Evolutionary conservation across 2,888 invertebrate species (phyloP), one percentile per base, ranked within the genome.

Genomic region (Carterocephalus palaemon): DNA sequence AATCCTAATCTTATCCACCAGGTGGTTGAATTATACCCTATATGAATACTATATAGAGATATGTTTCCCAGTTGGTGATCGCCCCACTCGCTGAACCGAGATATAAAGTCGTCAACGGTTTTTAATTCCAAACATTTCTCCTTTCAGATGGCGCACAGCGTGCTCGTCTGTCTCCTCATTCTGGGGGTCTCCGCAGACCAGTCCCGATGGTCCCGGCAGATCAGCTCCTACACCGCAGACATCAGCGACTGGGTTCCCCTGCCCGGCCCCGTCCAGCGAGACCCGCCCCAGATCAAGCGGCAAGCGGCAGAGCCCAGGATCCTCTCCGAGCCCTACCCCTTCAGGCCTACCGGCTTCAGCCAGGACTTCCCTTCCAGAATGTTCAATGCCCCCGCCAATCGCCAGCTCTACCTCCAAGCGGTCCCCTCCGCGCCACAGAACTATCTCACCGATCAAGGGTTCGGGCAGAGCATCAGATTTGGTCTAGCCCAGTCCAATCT

Each of bases 251-350:
- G 86, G 86, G 78, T 85, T 6, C 86, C 86, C 0, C 62, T 86
- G 0, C 50, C 75, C 1, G 74, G 69, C 1, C 82, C 86, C 2
- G 54, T 75, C 4, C 79, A 82, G 16, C 67, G 66, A 53, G 76
- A 59, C 15, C 49, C 60, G 10, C 64, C 74, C 3, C 78, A 68
- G 41, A 70, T 75, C 37, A 85, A 83, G 51, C 68, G 83, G 53
- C 86, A 86, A 62, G 75, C 83, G 8, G 86, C 86, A 7, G 84
- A 86, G 60, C 86, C 86, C 0, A 78, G 86, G 46, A 83, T 86
- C 56, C 59, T 86, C 2, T 64, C 79, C 1, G 86, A 86, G 58
- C 83, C 85, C 1, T 81, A 75, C 57, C 70, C 79, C 12, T 65
- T 79, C 13, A 52, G 56, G 48, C 50, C 59, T 1, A 54, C 55